A percentile compares a stretch with the other conserved stretches of the same genome.
Conservation (phyloP, 2,888 invertebrate genomes). For the Tubulanus polymorphus region DNA sequence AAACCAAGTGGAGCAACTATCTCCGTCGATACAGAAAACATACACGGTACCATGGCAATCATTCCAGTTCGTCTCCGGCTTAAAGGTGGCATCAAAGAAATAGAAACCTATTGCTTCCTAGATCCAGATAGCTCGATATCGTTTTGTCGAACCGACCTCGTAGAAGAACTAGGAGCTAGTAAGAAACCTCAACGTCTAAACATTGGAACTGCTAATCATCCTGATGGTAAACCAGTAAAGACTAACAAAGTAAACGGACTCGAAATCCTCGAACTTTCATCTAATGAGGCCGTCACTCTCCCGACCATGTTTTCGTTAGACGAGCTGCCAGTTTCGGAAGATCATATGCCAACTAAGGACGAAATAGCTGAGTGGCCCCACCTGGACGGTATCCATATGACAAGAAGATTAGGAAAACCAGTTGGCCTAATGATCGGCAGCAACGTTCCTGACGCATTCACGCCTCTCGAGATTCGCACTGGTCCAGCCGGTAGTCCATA, state of each 20-base stretch:
- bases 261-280: constrained; percentile 3
- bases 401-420: not conserved
- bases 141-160: no score
- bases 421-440: constrained; percentile 17
- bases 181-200: no score
- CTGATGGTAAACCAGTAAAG: no score
- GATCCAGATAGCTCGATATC: constrained; percentile 5
- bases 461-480: constrained; percentile 14
- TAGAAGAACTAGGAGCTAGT: no score
- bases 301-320: constrained; percentile 13
- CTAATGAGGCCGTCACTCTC: constrained; percentile 7
- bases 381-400: constrained; percentile 8
- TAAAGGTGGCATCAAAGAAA: not conserved
- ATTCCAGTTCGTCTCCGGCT: constrained; percentile 6
- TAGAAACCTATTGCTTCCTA: constrained; percentile 9
- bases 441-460: constrained; percentile 17
- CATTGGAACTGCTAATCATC: no score
- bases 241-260: constrained; percentile 5
- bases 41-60: constrained; percentile 10
- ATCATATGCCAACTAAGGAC: constrained; percentile 11
- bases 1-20: no score
- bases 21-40: constrained; percentile 2
- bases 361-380: constrained; percentile 16
- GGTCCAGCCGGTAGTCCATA: constrained; percentile 19
- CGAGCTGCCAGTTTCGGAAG: constrained; percentile 11